Evolutionary conservation across 2,888 invertebrate species (phyloP), one percentile per base, ranked within the genome.

Genomic region (Entomobrya multifasciata): DNA sequence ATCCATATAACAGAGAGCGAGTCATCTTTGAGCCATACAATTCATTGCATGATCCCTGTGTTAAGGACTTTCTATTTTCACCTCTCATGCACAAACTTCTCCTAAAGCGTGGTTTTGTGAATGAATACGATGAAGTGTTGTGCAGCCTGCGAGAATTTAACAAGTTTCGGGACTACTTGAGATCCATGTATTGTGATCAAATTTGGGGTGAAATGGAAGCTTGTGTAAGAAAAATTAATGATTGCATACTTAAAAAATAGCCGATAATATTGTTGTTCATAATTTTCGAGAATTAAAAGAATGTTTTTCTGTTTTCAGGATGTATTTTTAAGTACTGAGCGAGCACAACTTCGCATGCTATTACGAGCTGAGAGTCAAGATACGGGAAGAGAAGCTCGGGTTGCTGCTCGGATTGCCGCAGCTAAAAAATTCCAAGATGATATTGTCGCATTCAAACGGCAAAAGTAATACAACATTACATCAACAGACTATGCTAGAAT

Each of bases 1-100:
- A 90, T 57, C 88, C 88, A 0, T 65, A 36, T 4, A 79, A 87
- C 57, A 36, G 27, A 20, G 77, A 87, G 25, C 52, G 88, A 15
- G 86, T 89, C 1, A 76, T 88, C 6, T 44, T 44, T 8, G 49
- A 22, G 22, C 67, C 80, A 1, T 90, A 90, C 80, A 88, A 87
- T 22, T 87, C 90, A n/a, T 67, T 90, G 0, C 90, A 90, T 82
- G 90, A 90, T 55, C 85, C 87, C 3, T 79, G 83, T 55, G 82
- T 86, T 0, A 76, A 77, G 22, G 60, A 11, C 4, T 87, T 86
- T 49, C 44, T 90, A 5, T 57, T 57, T 17, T 76, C 74, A 44
- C 90, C 89, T 8, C 22, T 17, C 0, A 81, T 87, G 15, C 80
- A 49, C 15, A n/a, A 60, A 25, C 52, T 87, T 11, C 57, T 90